Conservation (phyloP, 2,797 vertebrate species). For the Pseudomugil gertrudae region DNA sequence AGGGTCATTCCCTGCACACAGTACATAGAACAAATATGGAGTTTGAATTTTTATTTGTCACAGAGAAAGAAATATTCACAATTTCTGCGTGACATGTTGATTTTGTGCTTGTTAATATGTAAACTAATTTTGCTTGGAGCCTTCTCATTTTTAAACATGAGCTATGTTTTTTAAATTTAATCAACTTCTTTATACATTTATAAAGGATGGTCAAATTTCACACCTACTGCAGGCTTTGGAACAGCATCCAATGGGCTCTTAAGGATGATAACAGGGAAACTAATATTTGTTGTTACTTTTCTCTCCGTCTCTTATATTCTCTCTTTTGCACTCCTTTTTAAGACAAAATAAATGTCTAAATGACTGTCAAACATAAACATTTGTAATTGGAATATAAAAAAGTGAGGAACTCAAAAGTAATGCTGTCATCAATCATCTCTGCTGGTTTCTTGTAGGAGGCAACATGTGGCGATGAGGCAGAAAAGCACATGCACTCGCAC, state of each 20-base stretch:
- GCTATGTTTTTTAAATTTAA: conserved; percentile 10
- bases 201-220: conserved; percentile 2
- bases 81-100: conserved; percentile 31
- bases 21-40: conserved; percentile 54
- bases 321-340: neutral
- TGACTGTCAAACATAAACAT: neutral
- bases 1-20: conserved; percentile 34
- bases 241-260: neutral
- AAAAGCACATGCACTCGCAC: conserved; percentile 53
- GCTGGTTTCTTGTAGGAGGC: conserved; percentile 81
- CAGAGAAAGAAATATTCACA: conserved; percentile 14
- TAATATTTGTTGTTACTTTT: neutral
- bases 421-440: conserved; percentile 78
- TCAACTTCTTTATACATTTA: conserved; percentile 17
- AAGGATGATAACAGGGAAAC: neutral
- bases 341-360: neutral
- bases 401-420: conserved; percentile 72
- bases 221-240: neutral
- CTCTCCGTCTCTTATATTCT: neutral
- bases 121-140: conserved; percentile 23
- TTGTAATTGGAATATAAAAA: conserved; percentile 33
- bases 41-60: conserved; percentile 52
- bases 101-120: neutral
- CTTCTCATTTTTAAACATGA: conserved; percentile 29
- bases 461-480: conserved; percentile 47